These are phyloP conservation scores for Caenorhabditis sp. DNA, from an alignment of 2,888 invertebrate genomes.

Conservation along the genomic window DNA sequence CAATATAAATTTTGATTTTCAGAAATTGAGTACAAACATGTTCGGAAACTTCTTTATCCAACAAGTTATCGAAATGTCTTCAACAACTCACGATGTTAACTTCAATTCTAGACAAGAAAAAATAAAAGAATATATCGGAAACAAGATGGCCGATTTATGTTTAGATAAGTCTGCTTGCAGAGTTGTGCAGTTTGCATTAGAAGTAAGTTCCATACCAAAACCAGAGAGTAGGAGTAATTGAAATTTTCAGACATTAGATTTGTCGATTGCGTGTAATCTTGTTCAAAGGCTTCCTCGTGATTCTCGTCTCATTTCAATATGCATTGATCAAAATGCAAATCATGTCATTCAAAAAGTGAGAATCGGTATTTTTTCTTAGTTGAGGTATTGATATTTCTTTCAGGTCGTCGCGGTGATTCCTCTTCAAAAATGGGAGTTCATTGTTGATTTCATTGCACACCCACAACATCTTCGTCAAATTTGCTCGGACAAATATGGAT, in stretches of 20 bases:
- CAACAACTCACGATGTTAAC: constrained; percentile 18
- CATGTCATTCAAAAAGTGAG: constrained; percentile 61
- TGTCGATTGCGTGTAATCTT: constrained; percentile 4
- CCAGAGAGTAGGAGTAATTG: neutral
- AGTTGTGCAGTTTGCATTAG: constrained; percentile 61
- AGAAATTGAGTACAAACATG: constrained; percentile 34
- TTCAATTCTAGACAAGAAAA: constrained; percentile 11
- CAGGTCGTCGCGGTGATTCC: constrained; percentile 18
- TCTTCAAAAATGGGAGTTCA: constrained; percentile 29
- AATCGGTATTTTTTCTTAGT: neutral
- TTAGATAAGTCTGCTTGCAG: constrained; percentile 63
- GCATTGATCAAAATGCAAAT: constrained; percentile 62
- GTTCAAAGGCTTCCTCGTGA: constrained; percentile 26
- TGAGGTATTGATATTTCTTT: neutral
- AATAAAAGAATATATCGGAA: constrained; percentile 8
- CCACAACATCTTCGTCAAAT: constrained; percentile 30
- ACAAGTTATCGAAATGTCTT: constrained; percentile 41
- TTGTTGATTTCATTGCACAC: constrained; percentile 21
- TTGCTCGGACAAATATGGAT: constrained; percentile 53
- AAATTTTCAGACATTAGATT: constrained; percentile 10
- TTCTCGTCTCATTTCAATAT: constrained; percentile 43
- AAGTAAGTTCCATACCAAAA: constrained; percentile 20
- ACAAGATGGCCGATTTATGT: constrained; percentile 49
- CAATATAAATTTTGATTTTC: neutral
- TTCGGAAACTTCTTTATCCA: constrained; percentile 58